These are phyloP conservation scores for Hippopotamyrus pictus DNA, from an alignment of 2,797 vertebrate species.

Conservation along the genomic window DNA sequence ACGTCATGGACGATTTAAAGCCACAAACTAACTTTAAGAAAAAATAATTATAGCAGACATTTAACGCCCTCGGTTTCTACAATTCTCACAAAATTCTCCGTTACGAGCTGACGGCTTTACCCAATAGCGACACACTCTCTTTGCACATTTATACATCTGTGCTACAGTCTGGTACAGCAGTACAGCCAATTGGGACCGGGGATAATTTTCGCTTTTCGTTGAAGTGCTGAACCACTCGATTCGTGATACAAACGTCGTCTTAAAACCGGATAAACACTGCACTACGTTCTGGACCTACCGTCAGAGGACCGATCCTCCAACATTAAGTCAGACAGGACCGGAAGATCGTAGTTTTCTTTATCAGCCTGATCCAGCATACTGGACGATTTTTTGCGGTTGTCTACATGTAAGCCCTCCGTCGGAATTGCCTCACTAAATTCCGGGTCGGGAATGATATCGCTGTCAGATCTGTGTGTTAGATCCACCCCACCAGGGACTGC, in stretches of 20 bases:
- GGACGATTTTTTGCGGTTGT: background rate
- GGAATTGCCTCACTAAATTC: background rate
- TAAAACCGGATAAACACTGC: background rate
- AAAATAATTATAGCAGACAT: background rate
- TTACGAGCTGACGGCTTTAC: background rate
- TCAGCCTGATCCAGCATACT: conserved; percentile 22
- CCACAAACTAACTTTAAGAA: background rate
- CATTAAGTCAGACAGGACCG: background rate
- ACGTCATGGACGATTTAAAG: background rate
- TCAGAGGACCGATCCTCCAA: background rate
- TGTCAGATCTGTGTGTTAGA: background rate
- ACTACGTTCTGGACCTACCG: background rate
- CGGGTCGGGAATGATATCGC: background rate
- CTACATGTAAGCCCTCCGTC: background rate
- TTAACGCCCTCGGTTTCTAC: background rate
- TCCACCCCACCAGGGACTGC: background rate
- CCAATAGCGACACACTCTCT: background rate
- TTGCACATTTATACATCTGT: background rate
- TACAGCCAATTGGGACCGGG: background rate
- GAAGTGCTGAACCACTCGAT: background rate
- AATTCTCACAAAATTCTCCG: background rate
- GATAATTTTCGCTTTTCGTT: background rate
- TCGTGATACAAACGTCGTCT: background rate
- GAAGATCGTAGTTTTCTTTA: conserved; percentile 37
- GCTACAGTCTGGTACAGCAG: background rate